phyloP scores from a whole-genome alignment of 23 tunicate species.

The Halocynthia roretzi region DNA sequence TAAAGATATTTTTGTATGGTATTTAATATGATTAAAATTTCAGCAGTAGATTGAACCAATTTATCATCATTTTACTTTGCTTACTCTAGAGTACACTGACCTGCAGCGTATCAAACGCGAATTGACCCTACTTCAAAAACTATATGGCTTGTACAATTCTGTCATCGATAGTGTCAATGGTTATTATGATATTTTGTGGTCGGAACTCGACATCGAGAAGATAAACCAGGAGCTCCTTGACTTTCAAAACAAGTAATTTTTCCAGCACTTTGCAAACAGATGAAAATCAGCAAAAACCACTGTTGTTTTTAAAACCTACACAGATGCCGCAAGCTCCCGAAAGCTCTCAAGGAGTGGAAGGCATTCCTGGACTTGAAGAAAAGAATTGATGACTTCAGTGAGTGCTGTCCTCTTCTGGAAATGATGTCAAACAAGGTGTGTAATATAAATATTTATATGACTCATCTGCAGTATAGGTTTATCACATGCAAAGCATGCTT shows the following conservation, averaged over 20 bases:
- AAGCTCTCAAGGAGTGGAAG: conserved; percentile 91
- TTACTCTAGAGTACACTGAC: conserved; percentile 73
- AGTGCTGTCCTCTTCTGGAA: conserved; percentile 89
- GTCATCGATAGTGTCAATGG: conserved; percentile 96
- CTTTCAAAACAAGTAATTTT: conserved; percentile 85
- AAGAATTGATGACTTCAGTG: conserved; percentile 93
- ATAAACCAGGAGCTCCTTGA: conserved; percentile 90
- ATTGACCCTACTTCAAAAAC: conserved; percentile 73
- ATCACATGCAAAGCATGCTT: background rate
- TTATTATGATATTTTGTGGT: conserved; percentile 95
- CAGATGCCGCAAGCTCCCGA: conserved; percentile 97
- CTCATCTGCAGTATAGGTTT: background rate
- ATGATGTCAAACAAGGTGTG: conserved; percentile 89
- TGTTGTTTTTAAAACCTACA: background rate
- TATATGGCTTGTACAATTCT: conserved; percentile 92
- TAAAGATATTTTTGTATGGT: no score
- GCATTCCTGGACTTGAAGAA: conserved; percentile 92
- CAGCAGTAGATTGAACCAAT: background rate
- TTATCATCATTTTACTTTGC: no score
- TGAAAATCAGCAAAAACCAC: background rate
- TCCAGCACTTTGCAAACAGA: background rate
- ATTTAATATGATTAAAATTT: background rate
- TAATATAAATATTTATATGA: background rate
- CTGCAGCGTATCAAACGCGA: conserved; percentile 93
- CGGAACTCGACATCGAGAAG: conserved; percentile 91